Evolutionary conservation across 2,113 vertebrate species (phyloP), one percentile per base, ranked within the genome.

Genomic region (Pelusios castaneus): DNA sequence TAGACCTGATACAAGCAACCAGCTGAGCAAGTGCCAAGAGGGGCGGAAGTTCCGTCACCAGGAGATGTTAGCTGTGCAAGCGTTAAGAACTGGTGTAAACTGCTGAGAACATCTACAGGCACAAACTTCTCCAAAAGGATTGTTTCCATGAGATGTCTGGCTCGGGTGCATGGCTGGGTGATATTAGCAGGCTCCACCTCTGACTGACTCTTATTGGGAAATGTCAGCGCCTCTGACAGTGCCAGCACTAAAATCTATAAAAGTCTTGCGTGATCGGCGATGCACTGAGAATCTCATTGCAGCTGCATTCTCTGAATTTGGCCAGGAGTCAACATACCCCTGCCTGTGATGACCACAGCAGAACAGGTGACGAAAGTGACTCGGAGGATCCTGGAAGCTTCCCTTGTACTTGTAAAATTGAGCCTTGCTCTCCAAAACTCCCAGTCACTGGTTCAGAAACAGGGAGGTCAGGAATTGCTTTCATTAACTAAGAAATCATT

Each of bases 131-230:
- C 3, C n/a, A 38, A 73, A 41, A 3, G 38, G 38, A 31, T 21
- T 4, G 29, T 19, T 31, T 70, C 2, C 0, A 25, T 79, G n/a
- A n/a, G 56, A 38, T 73, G 51, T 47, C 60, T 52, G 9, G 0
- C 43, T 49, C 75, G 17, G 0, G 5, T 34, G 76, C 63, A 24
- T 49, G 13, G 1, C 21, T 13, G 8, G 10, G 24, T 45, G 10
- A 60, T 24, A 31, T 45, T 24, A 73, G 22, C 27, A 31, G 0
- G 0, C 84, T 38, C 63, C 43, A 43, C 14, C 22, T 1, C 5
- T 13, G 34, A 81, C 9, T 12, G 5, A 6, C 79, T 81, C 79
- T 22, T n/a, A n/a, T 27, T 43, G 38, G 79, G 49, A 67, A 85
- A 83, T 43, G 12, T 38, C 41, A 16, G 79, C 2, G 0, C 55